Conservation (phyloP, 2,113 vertebrate species). For the Drymodes brunneopygia region DNA sequence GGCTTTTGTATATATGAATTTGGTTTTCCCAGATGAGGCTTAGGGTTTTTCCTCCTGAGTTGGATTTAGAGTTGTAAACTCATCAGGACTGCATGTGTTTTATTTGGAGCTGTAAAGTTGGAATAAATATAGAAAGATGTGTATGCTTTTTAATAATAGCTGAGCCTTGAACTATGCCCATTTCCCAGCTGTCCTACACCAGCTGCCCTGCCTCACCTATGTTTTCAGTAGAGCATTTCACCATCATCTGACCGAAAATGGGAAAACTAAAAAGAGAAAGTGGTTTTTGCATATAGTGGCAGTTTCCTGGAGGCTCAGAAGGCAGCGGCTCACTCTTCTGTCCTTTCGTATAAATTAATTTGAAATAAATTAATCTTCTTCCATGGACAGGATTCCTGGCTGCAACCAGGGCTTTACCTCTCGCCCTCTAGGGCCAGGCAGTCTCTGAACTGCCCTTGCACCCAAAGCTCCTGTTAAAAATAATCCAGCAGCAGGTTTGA, state of each 20-base stretch:
- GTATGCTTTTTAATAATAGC: conserved; percentile 27
- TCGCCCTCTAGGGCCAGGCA: accelerated
- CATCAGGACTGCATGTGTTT: neutral
- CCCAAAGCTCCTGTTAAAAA: conserved; percentile 23
- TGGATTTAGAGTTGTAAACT: conserved; percentile 14
- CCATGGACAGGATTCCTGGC: neutral
- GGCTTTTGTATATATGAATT: neutral
- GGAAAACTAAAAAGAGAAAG: neutral
- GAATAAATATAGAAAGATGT: conserved; percentile 35
- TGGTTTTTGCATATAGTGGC: neutral
- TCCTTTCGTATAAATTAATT: neutral
- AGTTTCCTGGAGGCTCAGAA: neutral
- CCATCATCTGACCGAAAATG: accelerated
- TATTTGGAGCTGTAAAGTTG: conserved; percentile 6
- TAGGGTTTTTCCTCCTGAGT: neutral
- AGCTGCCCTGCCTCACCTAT: conserved; percentile 14
- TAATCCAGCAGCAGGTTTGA: neutral
- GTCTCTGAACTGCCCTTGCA: neutral
- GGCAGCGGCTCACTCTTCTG: neutral
- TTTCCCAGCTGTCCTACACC: neutral
- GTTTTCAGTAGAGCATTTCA: neutral
- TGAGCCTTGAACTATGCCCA: neutral
- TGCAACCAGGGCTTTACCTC: neutral
- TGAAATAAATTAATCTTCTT: neutral
- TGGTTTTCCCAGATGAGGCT: neutral